Evolutionary conservation across 1,140 invertebrate species (phyloP).

Genomic region (Aricia agestis): DNA sequence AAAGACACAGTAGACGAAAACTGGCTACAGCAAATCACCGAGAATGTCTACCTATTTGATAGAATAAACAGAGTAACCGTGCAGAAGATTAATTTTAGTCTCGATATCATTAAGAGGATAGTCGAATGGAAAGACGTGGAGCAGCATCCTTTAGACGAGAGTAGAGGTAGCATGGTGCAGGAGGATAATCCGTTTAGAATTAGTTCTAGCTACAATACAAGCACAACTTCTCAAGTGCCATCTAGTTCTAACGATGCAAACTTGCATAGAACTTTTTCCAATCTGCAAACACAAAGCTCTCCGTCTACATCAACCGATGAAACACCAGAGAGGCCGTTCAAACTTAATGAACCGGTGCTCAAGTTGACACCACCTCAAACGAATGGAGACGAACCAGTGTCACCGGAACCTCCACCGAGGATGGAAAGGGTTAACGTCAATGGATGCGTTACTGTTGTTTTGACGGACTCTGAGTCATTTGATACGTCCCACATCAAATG

Average conservation of each 20-base stretch:
- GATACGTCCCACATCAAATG: conserved; percentile 90
- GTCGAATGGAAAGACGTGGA: conserved; percentile 92
- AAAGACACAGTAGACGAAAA: conserved; percentile 86
- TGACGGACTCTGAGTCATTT: conserved; percentile 86
- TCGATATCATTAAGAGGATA: conserved; percentile 89
- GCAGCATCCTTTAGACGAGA: conserved; percentile 87
- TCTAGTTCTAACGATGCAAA: conserved; percentile 55
- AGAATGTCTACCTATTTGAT: conserved; percentile 79
- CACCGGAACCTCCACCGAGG: conserved; percentile 53
- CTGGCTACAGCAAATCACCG: conserved; percentile 86
- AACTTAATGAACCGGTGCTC: conserved; percentile 61
- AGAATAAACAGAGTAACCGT: conserved; percentile 76
- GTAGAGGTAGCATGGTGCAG: conserved; percentile 59
- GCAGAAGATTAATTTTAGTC: conserved; percentile 86
- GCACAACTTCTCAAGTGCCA: conserved; percentile 43
- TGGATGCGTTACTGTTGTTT: conserved; percentile 81
- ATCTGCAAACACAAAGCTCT: conserved; percentile 58
- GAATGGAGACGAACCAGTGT: conserved; percentile 42
- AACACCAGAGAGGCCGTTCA: conserved; percentile 47
- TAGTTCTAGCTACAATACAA: conserved; percentile 51
- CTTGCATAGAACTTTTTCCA: conserved; percentile 65
- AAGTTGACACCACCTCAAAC: conserved; percentile 46
- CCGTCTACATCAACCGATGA: conserved; percentile 58
- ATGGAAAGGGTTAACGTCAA: conserved; percentile 64
- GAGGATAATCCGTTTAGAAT: conserved; percentile 66